Base-by-base conservation (phyloP, 2,113 vertebrate genomes). In the Ictalurus furcatus region DNA sequence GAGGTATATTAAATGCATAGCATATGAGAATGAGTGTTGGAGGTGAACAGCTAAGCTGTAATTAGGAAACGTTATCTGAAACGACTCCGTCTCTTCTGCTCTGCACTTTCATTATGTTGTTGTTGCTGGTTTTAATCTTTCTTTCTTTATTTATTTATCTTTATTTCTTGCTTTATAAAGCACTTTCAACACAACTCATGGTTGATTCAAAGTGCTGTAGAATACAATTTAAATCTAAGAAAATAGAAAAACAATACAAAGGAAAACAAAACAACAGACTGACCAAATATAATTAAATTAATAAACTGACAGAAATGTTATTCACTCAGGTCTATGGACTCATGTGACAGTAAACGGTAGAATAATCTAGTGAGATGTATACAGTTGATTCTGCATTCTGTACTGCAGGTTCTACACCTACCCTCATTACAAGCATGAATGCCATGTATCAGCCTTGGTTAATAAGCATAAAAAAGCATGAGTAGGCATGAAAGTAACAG, bases 1-100 rank as follows among this genome's bases (percentile, higher is more conserved):
- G 44, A 69, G 63, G 63, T n/a, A 52, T 52, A 69, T n/a, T 71
- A 54, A 85, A 85, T 71, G 37, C 71, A 44, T 69, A 85, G 23
- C 59, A 84, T 48, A 84, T 9, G 23, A 63, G 37, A 48, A 65
- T 14, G 14, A 48, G 40, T 23, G 84, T 30, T 12, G 56, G 80
- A 58, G 79, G 52, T 58, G 28, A 56, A 81, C 48, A 79, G 76
- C 6, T 54, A 56, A 81, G 52, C n/a, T 34, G 79, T 58, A 34
- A 81, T 58, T 81, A 81, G n/a, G 19, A 59, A 58, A 30, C 25
- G 19, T 56, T 56, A 56, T 56, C 19, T 12, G n/a, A 59, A 83
- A 25, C 1, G 17, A 85, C 74, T 8, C 13, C 1, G 44, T 67
- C 13, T 67, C 14, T 81, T 65, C 59, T 87, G 6, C 9, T 67